Evolutionary conservation across 2,113 vertebrate species (phyloP).

Genomic region (Cichladusa arquata): DNA sequence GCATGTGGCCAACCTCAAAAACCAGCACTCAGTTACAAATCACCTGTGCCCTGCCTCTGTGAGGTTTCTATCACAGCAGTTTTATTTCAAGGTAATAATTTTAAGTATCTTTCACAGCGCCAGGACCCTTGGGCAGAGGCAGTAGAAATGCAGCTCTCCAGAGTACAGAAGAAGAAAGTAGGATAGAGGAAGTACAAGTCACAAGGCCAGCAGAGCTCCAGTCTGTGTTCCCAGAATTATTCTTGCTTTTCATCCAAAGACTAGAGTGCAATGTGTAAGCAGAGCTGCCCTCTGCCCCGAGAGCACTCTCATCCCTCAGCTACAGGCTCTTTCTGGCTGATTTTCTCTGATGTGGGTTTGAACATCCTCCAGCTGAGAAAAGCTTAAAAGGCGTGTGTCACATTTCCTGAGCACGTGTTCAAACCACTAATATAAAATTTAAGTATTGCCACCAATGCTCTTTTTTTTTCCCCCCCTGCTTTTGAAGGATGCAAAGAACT

Average conservation of each 20-base stretch:
- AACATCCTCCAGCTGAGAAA: not conserved
- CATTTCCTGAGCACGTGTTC: not conserved
- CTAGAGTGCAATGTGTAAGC: not conserved
- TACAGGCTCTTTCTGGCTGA: not conserved
- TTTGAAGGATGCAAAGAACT: not conserved
- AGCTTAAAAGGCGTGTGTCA: not conserved
- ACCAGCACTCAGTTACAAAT: not conserved
- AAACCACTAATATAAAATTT: not conserved
- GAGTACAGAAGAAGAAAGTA: not conserved
- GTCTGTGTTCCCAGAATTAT: not conserved
- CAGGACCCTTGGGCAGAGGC: not conserved
- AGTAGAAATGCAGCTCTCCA: not conserved
- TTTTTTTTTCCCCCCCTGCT: not conserved
- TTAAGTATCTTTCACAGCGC: not conserved
- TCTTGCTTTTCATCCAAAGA: not conserved
- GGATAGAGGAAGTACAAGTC: not conserved
- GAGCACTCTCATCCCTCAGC: not conserved
- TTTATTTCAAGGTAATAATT: not conserved
- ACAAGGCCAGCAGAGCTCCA: not conserved
- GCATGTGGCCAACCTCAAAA: not conserved
- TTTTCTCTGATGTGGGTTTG: constrained; percentile 20
- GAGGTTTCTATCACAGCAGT: not conserved
- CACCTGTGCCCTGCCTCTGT: not conserved
- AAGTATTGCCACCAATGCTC: not conserved
- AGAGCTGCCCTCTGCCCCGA: not conserved